Base-by-base conservation (phyloP, 2,113 vertebrate species). In the Forbesichthys papilliferus region DNA sequence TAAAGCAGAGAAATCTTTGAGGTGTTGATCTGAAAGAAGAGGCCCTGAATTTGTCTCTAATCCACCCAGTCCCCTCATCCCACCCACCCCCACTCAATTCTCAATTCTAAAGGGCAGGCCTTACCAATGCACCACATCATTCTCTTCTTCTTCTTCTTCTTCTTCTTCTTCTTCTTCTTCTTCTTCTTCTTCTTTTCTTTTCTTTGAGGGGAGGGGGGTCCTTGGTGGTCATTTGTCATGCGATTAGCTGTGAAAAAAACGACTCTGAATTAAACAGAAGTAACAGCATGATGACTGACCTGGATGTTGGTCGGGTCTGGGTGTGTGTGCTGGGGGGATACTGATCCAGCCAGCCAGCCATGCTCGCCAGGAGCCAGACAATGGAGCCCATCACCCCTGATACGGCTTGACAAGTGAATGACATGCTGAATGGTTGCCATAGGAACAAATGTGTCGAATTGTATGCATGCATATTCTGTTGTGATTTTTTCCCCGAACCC, bases 321-420 rank as follows among this genome's bases (percentile, higher is more conserved):
- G 69, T 51, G 71, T 67, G 47, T 49, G 36, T 20, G 8, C 20
- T 73, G 64, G 64, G 48, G 49, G 74, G 79, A 79, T 79, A 66
- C 14, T 52, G 48, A 74, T 70, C 71, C 73, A 82, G 79, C 68
- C 68, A 82, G 62, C 78, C 78, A 82, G 62, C 86, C 86, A 77
- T 86, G 93, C 93, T 93, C 94, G 94, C 96, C 93, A 93, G 92
- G 92, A 90, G 86, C 90, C 94, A 97, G 95, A 98, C 96, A 98
- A 98, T 96, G 92, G 94, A 94, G 94, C 95, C 94, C 95, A 93
- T 98, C 94, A 95, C 92, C 93, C 92, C 95, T 98, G 96, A 98
- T 98, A 94, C 93, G 91, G 93, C 94, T 95, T 98, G 97, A 98
- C 97, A 98, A 94, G 94, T 95, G 96, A 98, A 97, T 96, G 96